Percentiles rank a stretch among this genome's conserved stretches.
phyloP scores from a whole-genome alignment of 2,888 invertebrate genomes.

The Drosophila subquinaria region DNA sequence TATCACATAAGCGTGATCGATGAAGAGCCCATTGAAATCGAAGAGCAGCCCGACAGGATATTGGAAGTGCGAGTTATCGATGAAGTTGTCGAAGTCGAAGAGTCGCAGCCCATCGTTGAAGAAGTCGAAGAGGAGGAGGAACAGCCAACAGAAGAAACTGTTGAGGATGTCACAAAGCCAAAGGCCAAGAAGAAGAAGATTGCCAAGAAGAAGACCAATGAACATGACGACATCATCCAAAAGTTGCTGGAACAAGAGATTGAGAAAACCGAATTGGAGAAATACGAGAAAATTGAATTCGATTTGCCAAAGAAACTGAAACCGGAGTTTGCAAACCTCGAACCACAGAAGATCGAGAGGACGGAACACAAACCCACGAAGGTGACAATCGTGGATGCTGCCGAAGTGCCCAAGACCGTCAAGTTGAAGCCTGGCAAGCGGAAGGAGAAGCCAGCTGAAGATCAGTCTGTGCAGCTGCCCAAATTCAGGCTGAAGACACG shows the following conservation, averaged over 20 bases:
- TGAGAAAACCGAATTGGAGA: constrained; percentile 85
- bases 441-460: constrained; percentile 86
- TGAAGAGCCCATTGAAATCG: constrained; percentile 83
- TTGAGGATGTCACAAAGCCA: constrained; percentile 68
- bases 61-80: constrained; percentile 81
- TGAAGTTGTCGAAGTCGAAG: constrained; percentile 69
- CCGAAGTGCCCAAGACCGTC: constrained; percentile 88
- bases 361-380: constrained; percentile 88
- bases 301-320: constrained; percentile 80
- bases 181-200: constrained; percentile 80
- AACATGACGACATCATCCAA: constrained; percentile 84
- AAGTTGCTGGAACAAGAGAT: constrained; percentile 84
- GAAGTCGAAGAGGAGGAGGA: constrained; percentile 81
- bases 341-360: constrained; percentile 88
- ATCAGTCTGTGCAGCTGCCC: constrained; percentile 88
- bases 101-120: constrained; percentile 82
- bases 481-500: constrained; percentile 89
- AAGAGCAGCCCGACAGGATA: constrained; percentile 82
- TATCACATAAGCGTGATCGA: constrained; percentile 85
- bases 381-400: constrained; percentile 87
- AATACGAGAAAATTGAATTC: constrained; percentile 85
- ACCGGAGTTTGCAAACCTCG: constrained; percentile 79
- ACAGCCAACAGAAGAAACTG: constrained; percentile 45
- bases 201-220: constrained; percentile 83
- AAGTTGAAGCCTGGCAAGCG: constrained; percentile 87